Evolutionary conservation across 1,140 invertebrate genomes (phyloP).

Genomic region (Odontomachus brunneus): DNA sequence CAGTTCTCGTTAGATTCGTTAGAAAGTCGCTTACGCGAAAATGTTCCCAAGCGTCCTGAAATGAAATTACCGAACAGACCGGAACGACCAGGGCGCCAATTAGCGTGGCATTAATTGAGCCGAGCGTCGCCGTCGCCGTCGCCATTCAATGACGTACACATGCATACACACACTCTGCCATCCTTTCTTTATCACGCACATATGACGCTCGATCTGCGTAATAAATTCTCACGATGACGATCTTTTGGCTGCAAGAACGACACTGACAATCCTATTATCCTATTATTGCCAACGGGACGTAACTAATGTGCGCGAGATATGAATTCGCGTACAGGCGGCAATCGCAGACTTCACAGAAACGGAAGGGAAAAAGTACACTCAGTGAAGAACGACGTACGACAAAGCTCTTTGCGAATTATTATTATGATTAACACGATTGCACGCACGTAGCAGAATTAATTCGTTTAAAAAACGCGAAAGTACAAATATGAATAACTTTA

Average conservation of each 20-base stretch:
- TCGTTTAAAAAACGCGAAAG: no score
- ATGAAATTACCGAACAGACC: constrained; percentile 67
- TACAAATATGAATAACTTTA: no score
- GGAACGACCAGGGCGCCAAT: constrained; percentile 66
- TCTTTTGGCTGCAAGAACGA: constrained; percentile 63
- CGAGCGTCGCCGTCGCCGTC: constrained; percentile 58
- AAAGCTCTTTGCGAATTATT: no score
- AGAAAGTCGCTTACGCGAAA: constrained; percentile 59
- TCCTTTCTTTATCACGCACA: neutral
- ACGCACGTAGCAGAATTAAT: no score
- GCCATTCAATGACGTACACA: constrained; percentile 61
- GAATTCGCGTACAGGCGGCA: neutral
- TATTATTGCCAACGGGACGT: constrained; percentile 57
- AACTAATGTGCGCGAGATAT: neutral
- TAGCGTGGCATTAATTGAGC: constrained; percentile 75
- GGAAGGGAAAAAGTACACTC: no score
- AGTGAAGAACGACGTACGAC: no score
- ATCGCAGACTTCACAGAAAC: no score
- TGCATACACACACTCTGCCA: neutral
- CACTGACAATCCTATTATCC: constrained; percentile 69
- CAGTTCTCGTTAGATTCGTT: neutral
- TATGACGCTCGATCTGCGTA: constrained; percentile 64
- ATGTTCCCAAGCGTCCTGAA: constrained; percentile 51
- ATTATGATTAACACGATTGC: no score
- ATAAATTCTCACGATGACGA: constrained; percentile 72